A percentile compares a stretch with the other conserved stretches of the same genome.
phyloP scores from a whole-genome alignment of 2,888 invertebrate species.

The Monochamus alternatus region DNA sequence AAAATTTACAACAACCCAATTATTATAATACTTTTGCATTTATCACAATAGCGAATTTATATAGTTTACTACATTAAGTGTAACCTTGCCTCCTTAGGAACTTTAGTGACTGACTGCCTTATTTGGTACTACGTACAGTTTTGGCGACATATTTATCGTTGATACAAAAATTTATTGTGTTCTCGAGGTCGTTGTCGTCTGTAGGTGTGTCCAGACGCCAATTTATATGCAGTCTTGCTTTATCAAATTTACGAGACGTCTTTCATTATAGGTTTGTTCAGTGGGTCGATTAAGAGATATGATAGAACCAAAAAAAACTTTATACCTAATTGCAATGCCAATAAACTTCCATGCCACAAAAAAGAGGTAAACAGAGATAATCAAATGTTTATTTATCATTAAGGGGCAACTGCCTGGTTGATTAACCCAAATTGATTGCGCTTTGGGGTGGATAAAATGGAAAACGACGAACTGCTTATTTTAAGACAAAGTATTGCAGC shows the following conservation, averaged over 20 bases:
- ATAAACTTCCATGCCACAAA: constrained; percentile 18
- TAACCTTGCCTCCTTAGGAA: too few species aligned
- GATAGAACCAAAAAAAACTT: constrained; percentile 21
- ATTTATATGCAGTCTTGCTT: constrained; percentile 28
- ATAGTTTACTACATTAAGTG: too few species aligned
- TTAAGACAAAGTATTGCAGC: too few species aligned
- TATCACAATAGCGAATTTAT: too few species aligned
- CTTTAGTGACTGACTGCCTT: too few species aligned
- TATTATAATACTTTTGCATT: too few species aligned
- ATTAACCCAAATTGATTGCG: constrained; percentile 7
- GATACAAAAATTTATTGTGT: too few species aligned
- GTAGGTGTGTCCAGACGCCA: not conserved
- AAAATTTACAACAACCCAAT: too few species aligned
- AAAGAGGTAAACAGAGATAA: constrained; percentile 21
- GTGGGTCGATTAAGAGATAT: constrained; percentile 21
- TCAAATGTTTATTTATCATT: constrained; percentile 20
- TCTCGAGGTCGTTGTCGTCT: too few species aligned
- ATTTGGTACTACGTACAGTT: too few species aligned
- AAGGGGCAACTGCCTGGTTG: not conserved
- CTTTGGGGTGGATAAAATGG: not conserved
- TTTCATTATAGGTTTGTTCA: constrained; percentile 22
- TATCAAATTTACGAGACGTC: constrained; percentile 30
- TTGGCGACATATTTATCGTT: too few species aligned
- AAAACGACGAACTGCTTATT: too few species aligned
- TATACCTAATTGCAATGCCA: constrained; percentile 25